Conservation (phyloP, 2,797 vertebrate genomes). For the Anomalospiza imberbis region DNA sequence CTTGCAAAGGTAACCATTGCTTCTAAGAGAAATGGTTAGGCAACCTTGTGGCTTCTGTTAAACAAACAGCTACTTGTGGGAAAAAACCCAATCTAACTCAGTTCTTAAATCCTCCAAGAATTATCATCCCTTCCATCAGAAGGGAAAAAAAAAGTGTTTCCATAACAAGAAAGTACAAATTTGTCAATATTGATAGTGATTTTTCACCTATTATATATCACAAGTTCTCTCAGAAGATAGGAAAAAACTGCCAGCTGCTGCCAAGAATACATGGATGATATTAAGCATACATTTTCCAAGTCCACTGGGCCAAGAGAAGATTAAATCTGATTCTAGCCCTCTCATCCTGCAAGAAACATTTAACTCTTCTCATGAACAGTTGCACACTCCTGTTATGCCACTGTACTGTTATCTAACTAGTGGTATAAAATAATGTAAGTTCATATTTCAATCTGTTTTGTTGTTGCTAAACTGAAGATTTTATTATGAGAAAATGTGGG, state of each 20-base stretch:
- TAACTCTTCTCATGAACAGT: background rate
- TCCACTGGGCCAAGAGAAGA: conserved; percentile 34
- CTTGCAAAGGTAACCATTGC: background rate
- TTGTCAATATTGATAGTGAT: conserved; percentile 47
- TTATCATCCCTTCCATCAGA: conserved; percentile 16
- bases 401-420: background rate
- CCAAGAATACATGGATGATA: conserved; percentile 39
- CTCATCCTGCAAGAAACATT: conserved; percentile 3
- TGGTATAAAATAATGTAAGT: background rate
- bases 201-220: conserved; percentile 48
- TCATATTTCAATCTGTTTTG: background rate
- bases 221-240: conserved; percentile 43
- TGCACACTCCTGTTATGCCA: background rate
- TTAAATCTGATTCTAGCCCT: conserved; percentile 40
- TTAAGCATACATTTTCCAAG: conserved; percentile 29
- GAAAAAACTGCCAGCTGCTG: conserved; percentile 50
- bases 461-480: conserved; percentile 11
- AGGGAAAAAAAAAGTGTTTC: conserved; percentile 9
- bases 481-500: background rate
- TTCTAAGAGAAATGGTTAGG: conserved; percentile 7
- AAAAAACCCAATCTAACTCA: background rate
- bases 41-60: background rate
- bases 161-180: conserved; percentile 37
- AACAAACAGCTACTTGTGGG: background rate
- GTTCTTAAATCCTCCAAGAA: conserved; percentile 30